Conservation (phyloP, 1,140 invertebrate species). For the Lycorma delicatula region DNA sequence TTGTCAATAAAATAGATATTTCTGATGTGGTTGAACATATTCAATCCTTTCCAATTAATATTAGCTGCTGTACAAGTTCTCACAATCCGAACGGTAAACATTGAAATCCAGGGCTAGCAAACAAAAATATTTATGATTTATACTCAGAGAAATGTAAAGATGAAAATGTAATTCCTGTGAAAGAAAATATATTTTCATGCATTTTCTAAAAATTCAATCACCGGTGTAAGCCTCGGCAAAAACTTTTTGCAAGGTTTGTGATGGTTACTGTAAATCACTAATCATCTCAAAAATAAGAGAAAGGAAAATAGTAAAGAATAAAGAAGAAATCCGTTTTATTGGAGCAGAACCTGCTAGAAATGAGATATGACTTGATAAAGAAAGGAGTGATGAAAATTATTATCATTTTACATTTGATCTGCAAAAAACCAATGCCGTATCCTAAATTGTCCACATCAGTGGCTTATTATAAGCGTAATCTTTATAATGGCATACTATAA, state of each 20-base stretch:
- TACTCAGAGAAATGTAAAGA: background rate
- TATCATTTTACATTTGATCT: conserved; percentile 27
- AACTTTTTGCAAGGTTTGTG: too few relatives aligned
- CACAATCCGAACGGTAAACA: background rate
- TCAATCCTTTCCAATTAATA: background rate
- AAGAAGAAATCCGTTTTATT: background rate
- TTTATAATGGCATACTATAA: conserved; percentile 26
- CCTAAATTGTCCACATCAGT: conserved; percentile 25
- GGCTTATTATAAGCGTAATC: conserved; percentile 29
- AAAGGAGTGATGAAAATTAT: background rate
- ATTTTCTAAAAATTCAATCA: background rate
- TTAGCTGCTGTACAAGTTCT: background rate
- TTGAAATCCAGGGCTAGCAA: background rate
- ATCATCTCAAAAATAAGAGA: background rate
- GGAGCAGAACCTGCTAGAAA: background rate
- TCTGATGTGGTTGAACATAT: background rate
- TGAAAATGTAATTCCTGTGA: background rate
- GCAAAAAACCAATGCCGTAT: conserved; percentile 26
- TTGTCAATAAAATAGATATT: background rate
- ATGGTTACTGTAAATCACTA: too few relatives aligned
- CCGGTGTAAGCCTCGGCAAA: background rate
- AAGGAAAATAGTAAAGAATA: background rate
- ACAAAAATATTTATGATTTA: background rate
- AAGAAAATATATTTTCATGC: background rate
- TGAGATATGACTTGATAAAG: background rate